Base-by-base conservation (phyloP, 2,113 vertebrate genomes). In the Colaptes auratus region DNA sequence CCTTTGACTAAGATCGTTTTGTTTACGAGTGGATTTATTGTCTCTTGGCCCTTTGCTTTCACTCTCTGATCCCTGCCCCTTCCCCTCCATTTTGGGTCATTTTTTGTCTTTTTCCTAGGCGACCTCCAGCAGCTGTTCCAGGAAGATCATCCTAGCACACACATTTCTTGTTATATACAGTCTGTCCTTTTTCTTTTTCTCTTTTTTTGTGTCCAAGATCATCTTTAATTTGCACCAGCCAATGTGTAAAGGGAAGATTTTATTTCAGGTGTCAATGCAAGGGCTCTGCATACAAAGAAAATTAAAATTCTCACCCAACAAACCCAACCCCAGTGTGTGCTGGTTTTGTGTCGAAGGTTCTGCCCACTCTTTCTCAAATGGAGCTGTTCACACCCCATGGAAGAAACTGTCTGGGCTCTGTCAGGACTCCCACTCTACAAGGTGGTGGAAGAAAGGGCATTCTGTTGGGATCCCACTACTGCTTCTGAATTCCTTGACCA, bases 61-160 rank as follows among this genome's bases (percentile, higher is more conserved):
- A 76, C 92, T 88, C 87, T 95, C 19, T 31, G 33, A 78, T 87
- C 55, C 25, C 76, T 15, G 18, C 35, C 14, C 55, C 10, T 59
- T 39, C 53, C 50, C 2, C 9, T 93, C 86, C 92, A 89, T 97
- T 96, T 96, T 96, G 86, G 95, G 90, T 94, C 94, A 86, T 89
- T 93, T 97, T 91, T 94, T 97, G 91, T 81, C 96, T 97, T 96
- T 96, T 92, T 65, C 95, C 93, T 88, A 98, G 98, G 97, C 96
- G 95, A 93, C 96, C 95, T 97, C 96, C 97, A 36, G 96, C 97
- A 94, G 96, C 95, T 63, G 94, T 97, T 91, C 97, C 98, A 58
- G 95, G 97, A 97, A 89, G 97, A 89, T 96, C 96, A 25, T 94
- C 96, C 89, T 98, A 97, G 97, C 85, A 85, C 83, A 75, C 96